Evolutionary conservation across 2,797 vertebrate genomes (phyloP).

Genomic region (Danio choprae): DNA sequence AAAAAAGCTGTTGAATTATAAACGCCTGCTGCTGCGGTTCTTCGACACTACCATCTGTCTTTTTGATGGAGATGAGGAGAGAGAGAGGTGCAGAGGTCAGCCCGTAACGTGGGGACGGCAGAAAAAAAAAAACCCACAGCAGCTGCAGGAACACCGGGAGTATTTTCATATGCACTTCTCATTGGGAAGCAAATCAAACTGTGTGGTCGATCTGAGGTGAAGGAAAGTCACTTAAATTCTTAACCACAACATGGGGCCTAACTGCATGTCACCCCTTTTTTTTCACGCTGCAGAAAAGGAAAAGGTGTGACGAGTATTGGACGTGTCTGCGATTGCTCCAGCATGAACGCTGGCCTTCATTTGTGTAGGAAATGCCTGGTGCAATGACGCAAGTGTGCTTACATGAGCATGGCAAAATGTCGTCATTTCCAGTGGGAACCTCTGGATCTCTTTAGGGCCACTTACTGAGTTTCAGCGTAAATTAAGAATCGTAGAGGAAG

Average conservation of each 20-base stretch:
- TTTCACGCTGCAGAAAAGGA: neutral
- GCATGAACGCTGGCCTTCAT: constrained; percentile 18
- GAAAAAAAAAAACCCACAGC: constrained; percentile 25
- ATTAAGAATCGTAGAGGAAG: constrained; percentile 3
- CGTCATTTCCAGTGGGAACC: constrained; percentile 16
- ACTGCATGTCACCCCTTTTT: constrained; percentile 34
- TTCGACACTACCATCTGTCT: constrained; percentile 67
- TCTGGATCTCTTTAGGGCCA: constrained; percentile 8
- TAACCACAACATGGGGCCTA: constrained; percentile 48
- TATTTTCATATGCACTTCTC: constrained; percentile 54
- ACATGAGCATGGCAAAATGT: neutral
- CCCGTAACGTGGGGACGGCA: constrained; percentile 40
- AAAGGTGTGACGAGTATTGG: neutral
- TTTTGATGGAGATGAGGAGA: constrained; percentile 65
- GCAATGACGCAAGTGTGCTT: constrained; percentile 50
- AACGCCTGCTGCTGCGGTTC: constrained; percentile 56
- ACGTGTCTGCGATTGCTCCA: constrained; percentile 18
- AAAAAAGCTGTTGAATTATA: constrained; percentile 65
- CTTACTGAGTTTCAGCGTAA: constrained; percentile 12
- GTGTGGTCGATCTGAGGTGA: constrained; percentile 51
- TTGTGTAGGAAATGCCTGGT: constrained; percentile 41
- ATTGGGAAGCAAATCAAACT: constrained; percentile 50
- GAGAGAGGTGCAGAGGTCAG: constrained; percentile 51
- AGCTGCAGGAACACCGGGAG: constrained; percentile 31
- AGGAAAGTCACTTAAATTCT: constrained; percentile 52